Percentiles rank a stretch among this genome's conserved stretches.
These are phyloP conservation scores for Heliornis fulica DNA, from an alignment of 2,113 vertebrate species.

Conservation along the genomic window DNA sequence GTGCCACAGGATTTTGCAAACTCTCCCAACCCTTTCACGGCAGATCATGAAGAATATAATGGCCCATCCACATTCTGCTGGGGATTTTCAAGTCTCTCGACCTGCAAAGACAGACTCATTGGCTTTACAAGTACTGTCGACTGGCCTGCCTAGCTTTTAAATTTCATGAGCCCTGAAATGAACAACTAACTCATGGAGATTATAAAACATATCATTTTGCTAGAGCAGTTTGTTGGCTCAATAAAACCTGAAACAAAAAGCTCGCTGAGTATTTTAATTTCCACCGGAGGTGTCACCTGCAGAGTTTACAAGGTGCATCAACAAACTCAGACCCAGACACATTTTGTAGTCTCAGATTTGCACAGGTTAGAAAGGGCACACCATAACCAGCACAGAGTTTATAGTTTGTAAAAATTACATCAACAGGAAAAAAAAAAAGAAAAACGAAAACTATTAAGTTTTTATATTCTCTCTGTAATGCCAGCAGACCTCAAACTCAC, in stretches of 20 bases:
- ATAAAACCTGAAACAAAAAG: not conserved
- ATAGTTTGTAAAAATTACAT: not conserved
- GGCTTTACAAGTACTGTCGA: not conserved
- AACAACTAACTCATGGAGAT: conserved; percentile 27
- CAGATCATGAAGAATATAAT: not conserved
- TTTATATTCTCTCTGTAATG: not conserved
- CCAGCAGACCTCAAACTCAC: not conserved
- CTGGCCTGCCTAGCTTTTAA: not conserved
- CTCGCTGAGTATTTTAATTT: not conserved
- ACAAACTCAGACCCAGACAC: not conserved
- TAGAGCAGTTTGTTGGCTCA: not conserved
- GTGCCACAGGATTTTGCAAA: not conserved
- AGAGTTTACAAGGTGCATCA: not conserved
- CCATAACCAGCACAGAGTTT: not conserved
- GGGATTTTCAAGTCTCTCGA: not conserved
- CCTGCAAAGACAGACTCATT: not conserved
- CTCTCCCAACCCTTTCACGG: not conserved
- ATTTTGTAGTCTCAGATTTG: not conserved
- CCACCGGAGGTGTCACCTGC: not conserved
- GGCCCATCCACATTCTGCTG: not conserved
- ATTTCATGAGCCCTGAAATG: conserved; percentile 46
- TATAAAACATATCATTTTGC: not conserved
- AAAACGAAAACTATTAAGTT: not conserved
- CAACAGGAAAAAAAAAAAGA: not conserved
- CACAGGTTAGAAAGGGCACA: not conserved